Conservation (phyloP, 1,140 invertebrate species). For the Rhopalosiphum padi region DNA sequence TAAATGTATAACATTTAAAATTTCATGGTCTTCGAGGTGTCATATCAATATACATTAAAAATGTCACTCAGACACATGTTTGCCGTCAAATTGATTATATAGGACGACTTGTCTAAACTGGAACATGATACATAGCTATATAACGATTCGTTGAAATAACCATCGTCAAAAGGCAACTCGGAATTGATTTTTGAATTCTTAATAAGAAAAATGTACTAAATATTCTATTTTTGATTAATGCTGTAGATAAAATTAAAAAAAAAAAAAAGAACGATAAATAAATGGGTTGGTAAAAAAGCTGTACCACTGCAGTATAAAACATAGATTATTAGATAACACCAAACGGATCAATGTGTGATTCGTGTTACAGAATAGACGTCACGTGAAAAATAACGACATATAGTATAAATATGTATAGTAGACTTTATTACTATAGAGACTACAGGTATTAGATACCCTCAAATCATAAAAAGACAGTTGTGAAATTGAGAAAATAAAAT, state of each 20-base stretch:
- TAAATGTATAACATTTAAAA: neutral
- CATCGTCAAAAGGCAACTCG: neutral
- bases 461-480: neutral
- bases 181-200: neutral
- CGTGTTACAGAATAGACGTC: neutral
- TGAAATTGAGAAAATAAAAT: neutral
- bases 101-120: slow-evolving; percentile 17
- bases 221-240: neutral
- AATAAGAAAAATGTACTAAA: neutral
- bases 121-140: neutral
- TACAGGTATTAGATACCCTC: neutral
- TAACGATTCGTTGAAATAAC: neutral
- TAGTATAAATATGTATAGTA: neutral
- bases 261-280: neutral
- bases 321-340: neutral
- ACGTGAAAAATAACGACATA: neutral
- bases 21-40: slow-evolving; percentile 13
- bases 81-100: slow-evolving; percentile 24
- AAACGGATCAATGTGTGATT: neutral
- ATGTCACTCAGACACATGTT: slow-evolving; percentile 23
- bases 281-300: neutral
- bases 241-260: neutral
- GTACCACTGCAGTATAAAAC: neutral
- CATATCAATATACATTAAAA: neutral
- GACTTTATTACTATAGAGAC: neutral